Base-by-base conservation (phyloP, 2,888 invertebrate genomes). In the Conus canariensis region DNA sequence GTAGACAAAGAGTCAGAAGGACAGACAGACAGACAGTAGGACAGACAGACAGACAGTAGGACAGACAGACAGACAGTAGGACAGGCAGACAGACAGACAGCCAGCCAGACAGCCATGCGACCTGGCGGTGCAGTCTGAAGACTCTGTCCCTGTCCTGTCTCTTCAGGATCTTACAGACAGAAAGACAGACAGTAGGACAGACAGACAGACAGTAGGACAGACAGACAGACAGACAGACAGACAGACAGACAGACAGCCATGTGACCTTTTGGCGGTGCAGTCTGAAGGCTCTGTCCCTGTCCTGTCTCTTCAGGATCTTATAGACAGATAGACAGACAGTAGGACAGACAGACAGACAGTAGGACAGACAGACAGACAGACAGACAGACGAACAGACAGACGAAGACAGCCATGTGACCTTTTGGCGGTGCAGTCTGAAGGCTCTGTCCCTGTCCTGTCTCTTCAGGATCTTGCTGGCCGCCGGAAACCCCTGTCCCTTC, bases 61-160 rank as follows among this genome's bases (percentile, higher is more conserved):
- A 83, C 59, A 89, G 64, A 83, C 25, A 83, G 60, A 83, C 59
- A 89, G 12, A 80, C 14, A 60, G 30, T 30, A 89, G n/a, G 25
- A 30, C n/a, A 83, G 25, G 45, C 59, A 83, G 22, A 83, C 59
- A 89, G n/a, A n/a, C n/a, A n/a, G 60, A 83, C 59, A 89, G 12
- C 60, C 14, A 60, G 45, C 2, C 45, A 45, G 45, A 77, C 58
- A 88, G 77, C 45, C 59, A 88, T 45, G 45, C 3, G 45, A 45
- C 45, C 45, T 25, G 64, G 56, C 22, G 60, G 67, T 30, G 25
- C 14, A 83, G 60, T 64, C 25, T 19, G 30, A 67, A 6, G 45
- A 64, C 30, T n/a, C 19, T 45, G 56, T 19, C 4, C 7, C n/a
- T 16, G 22, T 14, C 4, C 16, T 9, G 25, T 10, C 25, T 8